phyloP scores from a whole-genome alignment of 2,888 invertebrate genomes.

The Drosophila bunnanda region DNA sequence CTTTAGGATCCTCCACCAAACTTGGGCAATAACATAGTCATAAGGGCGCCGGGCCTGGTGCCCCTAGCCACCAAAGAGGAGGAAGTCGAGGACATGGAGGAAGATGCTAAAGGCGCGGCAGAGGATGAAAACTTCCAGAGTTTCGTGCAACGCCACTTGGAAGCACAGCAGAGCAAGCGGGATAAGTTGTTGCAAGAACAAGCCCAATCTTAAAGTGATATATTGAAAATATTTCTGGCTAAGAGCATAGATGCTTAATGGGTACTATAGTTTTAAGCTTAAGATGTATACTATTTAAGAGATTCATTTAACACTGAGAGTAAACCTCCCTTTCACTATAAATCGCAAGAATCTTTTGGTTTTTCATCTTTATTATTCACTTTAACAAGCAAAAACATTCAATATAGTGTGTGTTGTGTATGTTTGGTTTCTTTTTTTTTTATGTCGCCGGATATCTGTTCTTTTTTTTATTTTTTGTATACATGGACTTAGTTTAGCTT shows the following conservation, averaged over 20 bases:
- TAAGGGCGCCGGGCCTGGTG: constrained; percentile 53
- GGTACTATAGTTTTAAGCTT: background rate
- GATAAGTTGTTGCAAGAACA: constrained; percentile 56
- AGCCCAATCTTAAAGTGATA: constrained; percentile 14
- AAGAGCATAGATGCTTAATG: background rate
- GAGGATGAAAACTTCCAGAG: constrained; percentile 84
- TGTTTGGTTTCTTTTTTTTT: constrained; percentile 21
- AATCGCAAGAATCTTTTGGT: constrained; percentile 13
- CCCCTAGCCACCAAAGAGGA: constrained; percentile 89
- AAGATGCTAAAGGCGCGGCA: constrained; percentile 72
- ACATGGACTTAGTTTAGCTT: constrained; percentile 67
- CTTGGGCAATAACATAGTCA: constrained; percentile 37
- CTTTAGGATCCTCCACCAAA: constrained; percentile 28
- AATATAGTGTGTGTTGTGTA: constrained; percentile 70
- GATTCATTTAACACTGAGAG: too few relatives aligned
- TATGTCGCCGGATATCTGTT: constrained; percentile 34
- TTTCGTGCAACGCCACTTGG: constrained; percentile 78
- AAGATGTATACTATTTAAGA: background rate
- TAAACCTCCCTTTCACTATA: background rate
- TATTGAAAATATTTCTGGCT: background rate
- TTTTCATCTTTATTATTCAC: constrained; percentile 70
- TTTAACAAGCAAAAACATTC: constrained; percentile 82
- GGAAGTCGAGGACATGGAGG: constrained; percentile 86
- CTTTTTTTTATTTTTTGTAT: constrained; percentile 22
- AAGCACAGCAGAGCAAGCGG: constrained; percentile 64